Percentiles rank a stretch among this genome's conserved stretches.
These are phyloP conservation scores for Hycleus phaleratus DNA, from an alignment of 1,140 invertebrate genomes.

Conservation along the genomic window DNA sequence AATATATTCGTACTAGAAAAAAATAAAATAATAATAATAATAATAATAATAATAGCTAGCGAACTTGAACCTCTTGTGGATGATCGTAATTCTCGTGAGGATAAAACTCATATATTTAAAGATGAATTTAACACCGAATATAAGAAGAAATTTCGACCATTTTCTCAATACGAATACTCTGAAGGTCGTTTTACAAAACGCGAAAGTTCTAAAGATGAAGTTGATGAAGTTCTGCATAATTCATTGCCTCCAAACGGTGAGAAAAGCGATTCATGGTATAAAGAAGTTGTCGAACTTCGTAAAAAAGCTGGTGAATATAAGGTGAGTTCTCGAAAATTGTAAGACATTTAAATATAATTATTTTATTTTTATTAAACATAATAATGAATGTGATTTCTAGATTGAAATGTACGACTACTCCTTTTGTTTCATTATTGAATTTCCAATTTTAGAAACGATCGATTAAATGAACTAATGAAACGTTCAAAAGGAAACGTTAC, in stretches of 20 bases:
- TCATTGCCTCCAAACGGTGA: constrained; percentile 6
- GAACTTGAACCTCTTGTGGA: constrained; percentile 74
- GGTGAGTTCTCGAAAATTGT: constrained; percentile 48
- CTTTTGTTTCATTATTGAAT: too few relatives aligned
- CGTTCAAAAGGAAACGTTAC: too few relatives aligned
- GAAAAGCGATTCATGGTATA: constrained; percentile 61
- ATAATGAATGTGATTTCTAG: too few relatives aligned
- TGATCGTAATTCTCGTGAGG: constrained; percentile 54
- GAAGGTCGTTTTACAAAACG: constrained; percentile 64
- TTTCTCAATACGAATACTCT: constrained; percentile 70
- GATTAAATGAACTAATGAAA: background rate
- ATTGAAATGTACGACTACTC: too few relatives aligned
- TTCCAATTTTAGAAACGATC: constrained; percentile 1
- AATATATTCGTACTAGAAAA: background rate
- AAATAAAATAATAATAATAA: background rate
- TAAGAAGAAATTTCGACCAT: constrained; percentile 73
- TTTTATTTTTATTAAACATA: too few relatives aligned
- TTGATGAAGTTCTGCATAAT: constrained; percentile 13
- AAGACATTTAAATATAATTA: too few relatives aligned
- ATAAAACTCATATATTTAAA: constrained; percentile 43
- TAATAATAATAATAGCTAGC: constrained; percentile 40
- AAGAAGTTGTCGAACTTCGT: constrained; percentile 77
- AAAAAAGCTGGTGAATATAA: constrained; percentile 89
- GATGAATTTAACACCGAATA: constrained; percentile 64
- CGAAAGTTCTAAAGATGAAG: constrained; percentile 40